These are phyloP conservation scores for Malurus splendens DNA, from an alignment of 2,797 vertebrate genomes.

Conservation along the genomic window DNA sequence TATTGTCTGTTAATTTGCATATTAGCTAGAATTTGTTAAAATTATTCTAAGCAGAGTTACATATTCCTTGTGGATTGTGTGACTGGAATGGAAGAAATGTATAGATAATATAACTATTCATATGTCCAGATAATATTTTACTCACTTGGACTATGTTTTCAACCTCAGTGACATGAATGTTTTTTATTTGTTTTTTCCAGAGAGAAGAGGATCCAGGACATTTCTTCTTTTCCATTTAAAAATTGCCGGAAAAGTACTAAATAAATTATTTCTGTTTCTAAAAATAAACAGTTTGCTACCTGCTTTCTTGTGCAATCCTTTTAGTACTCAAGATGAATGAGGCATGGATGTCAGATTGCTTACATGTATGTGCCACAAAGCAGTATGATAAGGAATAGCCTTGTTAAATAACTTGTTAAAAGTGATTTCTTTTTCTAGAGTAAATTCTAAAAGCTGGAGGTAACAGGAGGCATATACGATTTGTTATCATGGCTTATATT, in stretches of 20 bases:
- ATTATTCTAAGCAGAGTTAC: background rate
- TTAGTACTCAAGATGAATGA: background rate
- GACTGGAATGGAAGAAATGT: background rate
- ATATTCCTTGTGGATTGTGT: background rate
- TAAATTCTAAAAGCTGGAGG: background rate
- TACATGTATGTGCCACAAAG: background rate
- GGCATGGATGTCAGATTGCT: background rate
- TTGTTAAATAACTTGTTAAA: background rate
- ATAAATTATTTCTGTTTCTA: slow-evolving; percentile 41
- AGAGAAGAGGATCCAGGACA: slow-evolving; percentile 47
- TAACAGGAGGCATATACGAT: background rate
- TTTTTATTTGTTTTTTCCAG: slow-evolving; percentile 40
- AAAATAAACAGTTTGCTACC: slow-evolving; percentile 35
- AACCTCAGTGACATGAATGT: background rate
- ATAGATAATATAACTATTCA: background rate
- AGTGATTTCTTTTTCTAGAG: background rate
- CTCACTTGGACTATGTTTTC: background rate
- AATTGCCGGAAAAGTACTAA: background rate
- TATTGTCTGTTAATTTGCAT: background rate
- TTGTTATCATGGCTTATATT: background rate
- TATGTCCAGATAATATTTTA: background rate
- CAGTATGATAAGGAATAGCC: background rate
- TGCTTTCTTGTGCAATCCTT: slow-evolving; percentile 33
- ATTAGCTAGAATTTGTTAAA: background rate
- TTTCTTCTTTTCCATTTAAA: background rate